These are phyloP conservation scores for Dasysyrphus tricinctus DNA, from an alignment of 2,888 invertebrate species.

Conservation along the genomic window DNA sequence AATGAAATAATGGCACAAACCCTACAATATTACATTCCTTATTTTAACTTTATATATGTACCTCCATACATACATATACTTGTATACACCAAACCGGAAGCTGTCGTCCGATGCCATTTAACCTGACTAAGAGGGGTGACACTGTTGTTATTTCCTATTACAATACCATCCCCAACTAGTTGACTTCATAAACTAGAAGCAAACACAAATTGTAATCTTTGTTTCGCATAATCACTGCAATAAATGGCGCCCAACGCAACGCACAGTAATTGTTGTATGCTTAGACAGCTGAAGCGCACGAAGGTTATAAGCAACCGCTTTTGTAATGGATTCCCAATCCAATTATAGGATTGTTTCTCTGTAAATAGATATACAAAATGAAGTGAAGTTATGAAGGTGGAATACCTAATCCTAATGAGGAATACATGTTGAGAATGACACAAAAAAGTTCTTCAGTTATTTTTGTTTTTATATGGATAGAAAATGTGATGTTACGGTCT, in stretches of 20 bases:
- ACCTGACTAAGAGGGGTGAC: constrained; percentile 11
- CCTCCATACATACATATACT: neutral
- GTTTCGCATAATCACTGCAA: constrained; percentile 54
- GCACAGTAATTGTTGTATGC: constrained; percentile 23
- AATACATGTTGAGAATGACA: neutral
- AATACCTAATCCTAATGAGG: neutral
- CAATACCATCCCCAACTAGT: neutral
- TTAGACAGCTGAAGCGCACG: constrained; percentile 32
- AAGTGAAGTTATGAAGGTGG: neutral
- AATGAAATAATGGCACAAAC: constrained; percentile 13
- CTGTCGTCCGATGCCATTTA: constrained; percentile 39
- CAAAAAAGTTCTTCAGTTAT: constrained; percentile 22
- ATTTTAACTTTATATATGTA: constrained; percentile 18
- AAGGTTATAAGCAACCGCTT: constrained; percentile 22
- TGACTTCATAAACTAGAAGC: constrained; percentile 13
- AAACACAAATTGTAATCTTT: constrained; percentile 44
- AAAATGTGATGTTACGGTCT: neutral
- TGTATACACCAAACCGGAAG: constrained; percentile 43
- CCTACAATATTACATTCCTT: constrained; percentile 11
- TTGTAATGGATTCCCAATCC: constrained; percentile 53
- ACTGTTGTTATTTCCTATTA: constrained; percentile 6
- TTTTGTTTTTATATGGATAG: constrained; percentile 8
- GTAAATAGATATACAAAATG: neutral
- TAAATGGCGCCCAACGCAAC: constrained; percentile 51
- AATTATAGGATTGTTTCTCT: constrained; percentile 37